Evolutionary conservation across 1,140 invertebrate genomes (phyloP), one percentile per base, ranked within the genome.

Genomic region (Odontomachus brunneus): DNA sequence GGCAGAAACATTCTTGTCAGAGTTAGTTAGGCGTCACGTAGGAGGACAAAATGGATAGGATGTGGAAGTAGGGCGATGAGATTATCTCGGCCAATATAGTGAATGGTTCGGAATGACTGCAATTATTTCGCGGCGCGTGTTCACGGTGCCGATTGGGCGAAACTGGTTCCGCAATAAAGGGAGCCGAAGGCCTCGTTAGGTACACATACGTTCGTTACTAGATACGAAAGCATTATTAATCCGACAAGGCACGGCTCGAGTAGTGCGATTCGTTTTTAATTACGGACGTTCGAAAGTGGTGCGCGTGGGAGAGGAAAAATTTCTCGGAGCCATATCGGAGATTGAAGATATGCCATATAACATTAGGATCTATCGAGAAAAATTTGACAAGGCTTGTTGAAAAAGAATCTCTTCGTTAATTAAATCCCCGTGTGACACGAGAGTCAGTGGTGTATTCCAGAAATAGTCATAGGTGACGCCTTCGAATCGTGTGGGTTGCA

Each of bases 91-190:
- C 89, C 89, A 92, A 92, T 92, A 92, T 92, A 92, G 84, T 80
- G 91, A 92, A 91, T 92, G 84, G 91, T 89, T 90, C 85, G 89
- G 88, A 93, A 93, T 92, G 88, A 93, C 91, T 92, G 91, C 90
- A 92, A 93, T 93, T 93, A 93, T 92, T 87, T 88, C 88, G 86
- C 89, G 84, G 91, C 88, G 90, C 91, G 90, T 92, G 91, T 90
- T 87, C 69, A 33, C 83, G 51, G 84, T 85, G 65, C 67, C 83
- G 84, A 83, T 86, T 76, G 84, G 84, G 15, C 53, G 60, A 82
- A 88, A 86, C 81, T 67, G 63, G 67, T 86, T 22, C 59, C 76
- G 60, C n/a, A 84, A 88, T 83, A 73, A 88, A 85, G 76, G 67
- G 85, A 65, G 82, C 57, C 74, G 72, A 84, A 84, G 76, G 55